phyloP scores from a whole-genome alignment of 2,888 invertebrate genomes.

The Dryococelus australis region DNA sequence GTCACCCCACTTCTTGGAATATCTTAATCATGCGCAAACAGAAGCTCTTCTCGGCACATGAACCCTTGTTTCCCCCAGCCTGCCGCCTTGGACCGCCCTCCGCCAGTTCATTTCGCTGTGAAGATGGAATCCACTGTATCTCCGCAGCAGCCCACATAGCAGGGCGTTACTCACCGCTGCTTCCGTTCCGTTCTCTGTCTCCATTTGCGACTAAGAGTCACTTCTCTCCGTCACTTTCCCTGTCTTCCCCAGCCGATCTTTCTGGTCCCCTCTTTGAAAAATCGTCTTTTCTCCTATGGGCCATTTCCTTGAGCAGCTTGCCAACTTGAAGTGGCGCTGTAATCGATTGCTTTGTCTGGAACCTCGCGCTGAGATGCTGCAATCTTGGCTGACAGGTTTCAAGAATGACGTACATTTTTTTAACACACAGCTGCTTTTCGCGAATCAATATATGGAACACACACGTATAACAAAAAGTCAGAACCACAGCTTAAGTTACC shows the following conservation, averaged over 20 bases:
- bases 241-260: background rate
- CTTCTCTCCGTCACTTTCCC: background rate
- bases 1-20: too few relatives aligned
- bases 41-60: background rate
- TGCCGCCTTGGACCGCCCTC: too few relatives aligned
- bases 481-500: too few relatives aligned
- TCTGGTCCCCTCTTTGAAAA: background rate
- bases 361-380: too few relatives aligned
- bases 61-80: background rate
- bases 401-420: too few relatives aligned
- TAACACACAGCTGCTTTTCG: too few relatives aligned
- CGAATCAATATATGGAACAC: too few relatives aligned
- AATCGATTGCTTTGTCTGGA: background rate
- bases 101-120: constrained; percentile 5
- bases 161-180: background rate
- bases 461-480: too few relatives aligned
- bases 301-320: too few relatives aligned
- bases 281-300: background rate
- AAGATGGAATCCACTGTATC: background rate
- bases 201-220: constrained; percentile 16
- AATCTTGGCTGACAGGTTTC: too few relatives aligned
- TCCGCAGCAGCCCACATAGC: constrained; percentile 16
- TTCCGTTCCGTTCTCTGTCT: background rate
- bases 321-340: background rate
- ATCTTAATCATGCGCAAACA: background rate